phyloP scores from a whole-genome alignment of 2,888 invertebrate genomes.

The Linnaemya vulpina region DNA sequence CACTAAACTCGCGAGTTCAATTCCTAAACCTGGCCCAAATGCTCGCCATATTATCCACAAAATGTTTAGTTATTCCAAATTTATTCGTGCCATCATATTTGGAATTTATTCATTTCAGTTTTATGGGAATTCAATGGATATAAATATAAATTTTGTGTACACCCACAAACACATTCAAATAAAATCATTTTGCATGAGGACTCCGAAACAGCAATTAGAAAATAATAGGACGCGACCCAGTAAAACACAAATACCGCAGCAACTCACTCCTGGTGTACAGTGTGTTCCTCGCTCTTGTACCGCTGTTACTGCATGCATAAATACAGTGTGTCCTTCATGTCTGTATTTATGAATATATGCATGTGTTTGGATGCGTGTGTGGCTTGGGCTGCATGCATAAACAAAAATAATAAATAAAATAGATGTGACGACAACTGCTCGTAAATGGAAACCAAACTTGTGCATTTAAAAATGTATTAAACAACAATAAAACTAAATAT shows the following conservation, averaged over 20 bases:
- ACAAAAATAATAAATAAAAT: conserved; percentile 3
- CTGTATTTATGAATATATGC: not conserved
- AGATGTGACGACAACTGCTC: not conserved
- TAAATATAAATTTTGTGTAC: not conserved
- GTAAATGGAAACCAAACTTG: conserved; percentile 21
- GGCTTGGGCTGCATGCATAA: not conserved
- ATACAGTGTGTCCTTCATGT: no score
- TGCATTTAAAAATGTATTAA: conserved; percentile 43
- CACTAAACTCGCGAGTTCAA: not conserved
- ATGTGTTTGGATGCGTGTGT: not conserved
- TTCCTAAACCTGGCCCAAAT: conserved; percentile 29
- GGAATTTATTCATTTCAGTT: conserved; percentile 27
- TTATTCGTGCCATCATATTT: not conserved
- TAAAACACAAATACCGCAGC: conserved; percentile 62
- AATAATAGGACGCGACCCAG: conserved; percentile 60
- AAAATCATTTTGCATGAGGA: conserved; percentile 56
- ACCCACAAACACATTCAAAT: not conserved
- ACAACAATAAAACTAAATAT: conserved; percentile 44
- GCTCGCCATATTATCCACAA: not conserved
- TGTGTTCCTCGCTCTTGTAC: no score
- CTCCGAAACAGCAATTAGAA: conserved; percentile 76
- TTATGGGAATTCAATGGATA: not conserved
- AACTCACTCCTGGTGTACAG: conserved; percentile 42
- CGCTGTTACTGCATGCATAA: no score
- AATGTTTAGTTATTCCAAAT: not conserved